Evolutionary conservation across 2,113 vertebrate species (phyloP), one percentile per base, ranked within the genome.

Genomic region (Drymodes brunneopygia): DNA sequence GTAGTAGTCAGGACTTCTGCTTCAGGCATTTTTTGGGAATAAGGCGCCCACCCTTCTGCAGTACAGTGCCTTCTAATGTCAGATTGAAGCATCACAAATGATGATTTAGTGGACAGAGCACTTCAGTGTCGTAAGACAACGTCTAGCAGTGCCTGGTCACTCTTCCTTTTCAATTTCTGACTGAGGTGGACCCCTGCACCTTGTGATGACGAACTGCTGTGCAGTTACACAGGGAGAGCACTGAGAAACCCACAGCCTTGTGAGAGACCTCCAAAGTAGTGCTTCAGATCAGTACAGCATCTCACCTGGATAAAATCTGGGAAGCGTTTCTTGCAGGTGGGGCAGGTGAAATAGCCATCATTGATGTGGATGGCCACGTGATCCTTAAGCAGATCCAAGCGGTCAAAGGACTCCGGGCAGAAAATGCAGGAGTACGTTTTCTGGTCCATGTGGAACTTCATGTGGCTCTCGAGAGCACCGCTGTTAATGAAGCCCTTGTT

Each of bases 241-340:
- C 11, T 42, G 56, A 33, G 35, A 62, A 84, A 33, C 6, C 5
- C 21, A 48, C 3, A 14, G 42, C 25, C 13, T n/a, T 54, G 24
- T 25, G 22, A 51, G 57, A 58, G 45, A 12, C 7, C 9, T 2
- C 1, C 16, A 60, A 44, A 57, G 27, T 29, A 31, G 25, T 0
- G 1, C 36, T 81, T 64, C 45, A 36, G 8, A 47, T 23, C 28
- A 38, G 40, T 18, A 10, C 5, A 10, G 45, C 71, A 94, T 8
- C 97, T 96, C 81, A 99, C 99, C 99, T 99, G 99, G 95, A 99
- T 99, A 82, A 99, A 99, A 93, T 99, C 99, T 10, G 98, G 98
- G 92, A 99, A 99, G 27, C 98, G 98, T 97, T 99, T 99, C 95
- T 99, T 99, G 98, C 99, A 99, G 88, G 99, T 98, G 10, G 99